Evolutionary conservation across 2,888 invertebrate genomes (phyloP).

Genomic region (Elegia similella): DNA sequence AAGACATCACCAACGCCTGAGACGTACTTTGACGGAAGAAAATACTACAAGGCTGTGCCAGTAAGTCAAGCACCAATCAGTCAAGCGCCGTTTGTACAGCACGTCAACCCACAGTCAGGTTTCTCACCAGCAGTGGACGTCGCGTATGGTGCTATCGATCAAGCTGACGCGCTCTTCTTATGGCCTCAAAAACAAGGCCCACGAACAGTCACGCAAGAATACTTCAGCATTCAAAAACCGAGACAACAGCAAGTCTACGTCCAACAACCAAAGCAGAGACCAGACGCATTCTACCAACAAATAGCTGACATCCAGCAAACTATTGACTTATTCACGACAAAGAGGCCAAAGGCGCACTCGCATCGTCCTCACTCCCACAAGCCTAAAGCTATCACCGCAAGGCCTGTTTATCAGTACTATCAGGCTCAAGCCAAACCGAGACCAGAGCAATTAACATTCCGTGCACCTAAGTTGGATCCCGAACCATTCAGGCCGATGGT

Average conservation of each 20-base stretch:
- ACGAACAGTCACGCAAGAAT: constrained; percentile 75
- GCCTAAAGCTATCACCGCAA: constrained; percentile 75
- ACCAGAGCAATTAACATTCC: constrained; percentile 69
- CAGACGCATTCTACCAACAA: constrained; percentile 83
- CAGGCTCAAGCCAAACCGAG: constrained; percentile 83
- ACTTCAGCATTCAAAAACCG: constrained; percentile 76
- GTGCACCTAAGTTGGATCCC: constrained; percentile 78
- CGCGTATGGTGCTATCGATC: constrained; percentile 70
- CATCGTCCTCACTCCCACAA: constrained; percentile 64
- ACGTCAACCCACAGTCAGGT: constrained; percentile 54
- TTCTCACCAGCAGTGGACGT: constrained; percentile 67
- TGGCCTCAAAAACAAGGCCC: constrained; percentile 79
- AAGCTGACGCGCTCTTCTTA: constrained; percentile 68
- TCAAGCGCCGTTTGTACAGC: constrained; percentile 47
- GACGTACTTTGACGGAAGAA: constrained; percentile 69
- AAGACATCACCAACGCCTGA: constrained; percentile 81
- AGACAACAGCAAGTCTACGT: constrained; percentile 62
- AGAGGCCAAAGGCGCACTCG: constrained; percentile 75
- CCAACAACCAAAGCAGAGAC: constrained; percentile 64
- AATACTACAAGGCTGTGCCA: constrained; percentile 70
- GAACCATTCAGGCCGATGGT: constrained; percentile 85
- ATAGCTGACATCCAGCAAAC: constrained; percentile 85
- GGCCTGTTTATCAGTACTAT: constrained; percentile 87
- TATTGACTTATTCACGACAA: constrained; percentile 83
- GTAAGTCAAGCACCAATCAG: constrained; percentile 41